Evolutionary conservation across 2,888 invertebrate genomes (phyloP).

Genomic region (Melanostoma scalare): DNA sequence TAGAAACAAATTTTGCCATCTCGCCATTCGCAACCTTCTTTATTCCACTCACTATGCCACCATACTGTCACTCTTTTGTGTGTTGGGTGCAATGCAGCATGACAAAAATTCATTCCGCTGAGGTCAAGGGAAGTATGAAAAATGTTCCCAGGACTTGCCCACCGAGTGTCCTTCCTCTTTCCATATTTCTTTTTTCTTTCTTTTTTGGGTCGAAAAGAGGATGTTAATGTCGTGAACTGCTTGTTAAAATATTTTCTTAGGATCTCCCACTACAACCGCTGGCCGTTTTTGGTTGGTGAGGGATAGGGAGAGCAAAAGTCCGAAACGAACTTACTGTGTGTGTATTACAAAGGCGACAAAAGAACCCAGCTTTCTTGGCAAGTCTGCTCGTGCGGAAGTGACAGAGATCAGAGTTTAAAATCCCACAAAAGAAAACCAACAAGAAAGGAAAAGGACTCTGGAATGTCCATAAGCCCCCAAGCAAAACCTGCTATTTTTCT

Average conservation of each 20-base stretch:
- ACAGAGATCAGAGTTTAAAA: constrained; percentile 31
- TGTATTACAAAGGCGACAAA: no score
- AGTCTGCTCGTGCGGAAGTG: constrained; percentile 10
- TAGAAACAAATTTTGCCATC: background rate
- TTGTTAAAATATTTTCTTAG: constrained; percentile 52
- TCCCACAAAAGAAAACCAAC: constrained; percentile 6
- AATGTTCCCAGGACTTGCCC: constrained; percentile 51
- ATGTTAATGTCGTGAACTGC: constrained; percentile 25
- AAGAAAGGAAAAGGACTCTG: constrained; percentile 1
- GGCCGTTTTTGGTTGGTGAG: background rate
- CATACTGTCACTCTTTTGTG: constrained; percentile 41
- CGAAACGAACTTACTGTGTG: background rate
- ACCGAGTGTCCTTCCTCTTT: constrained; percentile 6
- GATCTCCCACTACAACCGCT: background rate
- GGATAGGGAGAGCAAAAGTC: background rate
- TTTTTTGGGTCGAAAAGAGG: background rate
- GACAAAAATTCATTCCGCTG: constrained; percentile 34
- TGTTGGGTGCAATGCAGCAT: constrained; percentile 53
- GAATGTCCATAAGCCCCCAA: constrained; percentile 14
- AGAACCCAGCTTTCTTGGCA: background rate
- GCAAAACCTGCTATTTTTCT: constrained; percentile 49
- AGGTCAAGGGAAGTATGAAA: constrained; percentile 57
- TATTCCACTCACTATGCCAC: background rate
- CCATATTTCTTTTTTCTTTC: background rate
- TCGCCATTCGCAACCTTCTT: background rate